Evolutionary conservation across 1,140 invertebrate species (phyloP).

Genomic region (Sweltsa coloradensis): DNA sequence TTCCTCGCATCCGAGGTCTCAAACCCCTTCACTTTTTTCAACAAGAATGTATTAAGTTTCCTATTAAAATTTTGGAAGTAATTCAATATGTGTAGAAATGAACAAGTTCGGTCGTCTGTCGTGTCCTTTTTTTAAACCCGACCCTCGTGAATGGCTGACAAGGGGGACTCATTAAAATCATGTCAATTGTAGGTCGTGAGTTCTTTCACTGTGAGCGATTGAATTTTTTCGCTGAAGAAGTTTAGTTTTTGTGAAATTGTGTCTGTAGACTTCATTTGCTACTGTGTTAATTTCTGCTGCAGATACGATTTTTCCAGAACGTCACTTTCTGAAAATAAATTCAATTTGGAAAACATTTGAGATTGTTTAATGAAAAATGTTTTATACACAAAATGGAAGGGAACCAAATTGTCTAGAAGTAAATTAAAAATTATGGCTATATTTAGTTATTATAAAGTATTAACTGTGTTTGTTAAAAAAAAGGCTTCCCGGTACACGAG

Average conservation of each 20-base stretch:
- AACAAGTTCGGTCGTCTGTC: conserved; percentile 53
- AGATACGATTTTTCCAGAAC: conserved; percentile 51
- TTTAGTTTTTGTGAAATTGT: conserved; percentile 63
- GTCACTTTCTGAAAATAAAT: conserved; percentile 50
- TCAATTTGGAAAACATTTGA: conserved; percentile 17
- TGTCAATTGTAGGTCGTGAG: conserved; percentile 57
- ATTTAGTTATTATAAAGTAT: no score
- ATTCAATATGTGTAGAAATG: conserved; percentile 54
- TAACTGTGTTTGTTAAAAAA: no score
- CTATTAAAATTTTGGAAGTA: conserved; percentile 44
- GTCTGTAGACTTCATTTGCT: conserved; percentile 71
- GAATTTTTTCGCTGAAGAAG: conserved; percentile 65
- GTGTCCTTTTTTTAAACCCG: conserved; percentile 56
- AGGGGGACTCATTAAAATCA: conserved; percentile 88
- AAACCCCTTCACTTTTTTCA: conserved; percentile 95
- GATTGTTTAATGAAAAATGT: no score
- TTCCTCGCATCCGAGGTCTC: conserved; percentile 66
- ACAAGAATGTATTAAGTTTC: conserved; percentile 59
- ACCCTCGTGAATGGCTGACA: conserved; percentile 93
- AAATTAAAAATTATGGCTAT: conserved; percentile 3
- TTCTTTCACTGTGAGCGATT: conserved; percentile 50
- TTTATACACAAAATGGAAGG: no score
- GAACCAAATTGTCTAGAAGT: no score
- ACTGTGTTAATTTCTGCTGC: conserved; percentile 84
- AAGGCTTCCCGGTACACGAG: no score